phyloP scores from a whole-genome alignment of 2,797 vertebrate species.

The Microctenopoma stevenorrisi region DNA sequence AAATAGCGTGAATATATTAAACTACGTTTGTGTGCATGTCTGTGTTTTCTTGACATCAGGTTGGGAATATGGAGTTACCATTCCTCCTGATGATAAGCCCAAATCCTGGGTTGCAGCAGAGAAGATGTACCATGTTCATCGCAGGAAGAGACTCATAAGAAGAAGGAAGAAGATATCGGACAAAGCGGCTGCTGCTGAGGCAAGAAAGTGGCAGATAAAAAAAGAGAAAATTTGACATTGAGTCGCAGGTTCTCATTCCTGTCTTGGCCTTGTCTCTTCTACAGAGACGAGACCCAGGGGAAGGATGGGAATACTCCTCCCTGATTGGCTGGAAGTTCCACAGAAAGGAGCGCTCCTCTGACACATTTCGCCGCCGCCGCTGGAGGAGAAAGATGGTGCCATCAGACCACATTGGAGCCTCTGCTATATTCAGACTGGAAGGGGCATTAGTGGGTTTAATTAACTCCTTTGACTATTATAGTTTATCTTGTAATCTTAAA shows the following conservation, averaged over 20 bases:
- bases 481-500: constrained; percentile 10
- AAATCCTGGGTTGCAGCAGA: constrained; percentile 96
- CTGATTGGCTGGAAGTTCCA: constrained; percentile 99
- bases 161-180: constrained; percentile 87
- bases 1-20: neutral
- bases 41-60: constrained; percentile 78
- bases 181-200: constrained; percentile 73
- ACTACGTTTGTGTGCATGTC: neutral
- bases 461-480: constrained; percentile 8
- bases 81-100: constrained; percentile 93
- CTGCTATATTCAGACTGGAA: constrained; percentile 96
- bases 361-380: constrained; percentile 92
- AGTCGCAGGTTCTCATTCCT: neutral
- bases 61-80: constrained; percentile 97
- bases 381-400: constrained; percentile 97
- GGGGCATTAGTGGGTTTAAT: constrained; percentile 89
- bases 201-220: constrained; percentile 56
- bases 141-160: constrained; percentile 89
- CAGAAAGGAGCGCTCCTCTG: constrained; percentile 90
- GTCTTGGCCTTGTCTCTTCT: constrained; percentile 6
- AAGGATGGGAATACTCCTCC: constrained; percentile 97
- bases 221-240: neutral
- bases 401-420: constrained; percentile 87
- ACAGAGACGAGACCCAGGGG: constrained; percentile 76
- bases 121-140: constrained; percentile 97